phyloP scores from a whole-genome alignment of 2,888 invertebrate genomes.

The Dolichomitus sp. region DNA sequence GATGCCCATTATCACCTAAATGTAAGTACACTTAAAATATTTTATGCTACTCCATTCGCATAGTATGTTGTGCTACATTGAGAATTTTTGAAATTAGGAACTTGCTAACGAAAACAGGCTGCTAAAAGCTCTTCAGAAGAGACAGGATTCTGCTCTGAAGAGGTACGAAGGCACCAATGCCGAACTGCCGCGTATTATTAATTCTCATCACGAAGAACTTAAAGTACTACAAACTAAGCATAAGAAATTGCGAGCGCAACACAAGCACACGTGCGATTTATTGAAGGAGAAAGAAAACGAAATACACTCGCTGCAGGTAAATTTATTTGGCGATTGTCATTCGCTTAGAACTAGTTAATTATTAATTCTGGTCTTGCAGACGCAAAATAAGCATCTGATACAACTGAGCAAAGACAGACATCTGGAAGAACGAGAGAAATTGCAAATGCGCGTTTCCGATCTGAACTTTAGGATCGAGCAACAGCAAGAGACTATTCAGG shows the following conservation, averaged over 20 bases:
- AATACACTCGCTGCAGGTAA: slow-evolving; percentile 88
- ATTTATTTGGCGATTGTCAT: slow-evolving; percentile 19
- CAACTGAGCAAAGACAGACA: slow-evolving; percentile 92
- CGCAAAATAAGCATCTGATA: slow-evolving; percentile 91
- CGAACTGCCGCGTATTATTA: slow-evolving; percentile 92
- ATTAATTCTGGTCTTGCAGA: slow-evolving; percentile 76
- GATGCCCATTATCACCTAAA: slow-evolving; percentile 93
- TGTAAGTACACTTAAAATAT: slow-evolving; percentile 85
- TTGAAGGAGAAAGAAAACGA: slow-evolving; percentile 91
- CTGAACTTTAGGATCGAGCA: slow-evolving; percentile 83
- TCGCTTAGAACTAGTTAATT: slow-evolving; percentile 6
- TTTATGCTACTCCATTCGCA: neutral
- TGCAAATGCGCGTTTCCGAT: slow-evolving; percentile 88
- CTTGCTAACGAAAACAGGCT: slow-evolving; percentile 92
- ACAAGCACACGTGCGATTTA: slow-evolving; percentile 89
- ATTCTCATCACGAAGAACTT: slow-evolving; percentile 93
- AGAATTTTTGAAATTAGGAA: slow-evolving; percentile 86
- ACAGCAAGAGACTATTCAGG: slow-evolving; percentile 85
- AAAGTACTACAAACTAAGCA: slow-evolving; percentile 91
- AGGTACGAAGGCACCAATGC: slow-evolving; percentile 93
- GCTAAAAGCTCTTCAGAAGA: slow-evolving; percentile 92
- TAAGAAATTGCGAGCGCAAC: slow-evolving; percentile 89
- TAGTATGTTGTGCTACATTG: slow-evolving; percentile 3
- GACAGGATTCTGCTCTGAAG: slow-evolving; percentile 92
- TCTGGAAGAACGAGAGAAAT: slow-evolving; percentile 91